A percentile compares a stretch with the other conserved stretches of the same genome.
phyloP scores from a whole-genome alignment of 2,113 vertebrate genomes.

The Heloderma charlesbogerti region DNA sequence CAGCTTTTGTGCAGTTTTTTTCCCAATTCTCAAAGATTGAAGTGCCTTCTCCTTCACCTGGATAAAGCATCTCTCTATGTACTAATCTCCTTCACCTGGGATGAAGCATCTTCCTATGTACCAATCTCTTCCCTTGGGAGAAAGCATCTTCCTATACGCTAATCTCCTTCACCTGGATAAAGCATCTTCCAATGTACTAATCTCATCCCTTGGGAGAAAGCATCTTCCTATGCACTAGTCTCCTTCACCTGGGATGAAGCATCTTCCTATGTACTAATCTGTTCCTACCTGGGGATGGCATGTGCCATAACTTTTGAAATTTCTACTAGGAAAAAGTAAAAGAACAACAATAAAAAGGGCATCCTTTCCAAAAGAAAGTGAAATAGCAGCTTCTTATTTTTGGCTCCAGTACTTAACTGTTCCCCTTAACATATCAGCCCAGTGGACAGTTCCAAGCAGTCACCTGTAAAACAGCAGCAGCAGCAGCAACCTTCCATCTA shows the following conservation, averaged over 20 bases:
- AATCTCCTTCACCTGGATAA: no score
- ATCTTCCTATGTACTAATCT: not conserved
- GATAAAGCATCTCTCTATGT: no score
- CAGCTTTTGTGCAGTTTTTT: no score
- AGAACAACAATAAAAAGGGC: not conserved
- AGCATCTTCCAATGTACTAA: no score
- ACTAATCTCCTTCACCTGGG: not conserved
- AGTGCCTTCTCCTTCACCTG: no score
- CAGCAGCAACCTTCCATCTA: not conserved
- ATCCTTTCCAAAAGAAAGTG: not conserved
- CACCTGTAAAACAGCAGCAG: not conserved
- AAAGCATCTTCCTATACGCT: no score
- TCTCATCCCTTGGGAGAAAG: no score
- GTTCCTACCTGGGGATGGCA: not conserved
- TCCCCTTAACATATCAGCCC: rapidly evolving
- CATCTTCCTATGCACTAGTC: no score
- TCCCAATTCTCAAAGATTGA: no score
- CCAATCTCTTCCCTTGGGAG: not conserved
- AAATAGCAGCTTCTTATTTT: not conserved
- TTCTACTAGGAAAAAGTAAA: not conserved
- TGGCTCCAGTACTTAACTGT: not conserved
- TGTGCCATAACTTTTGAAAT: not conserved
- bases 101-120: no score
- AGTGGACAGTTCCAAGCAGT: not conserved
- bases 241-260: no score